Evolutionary conservation across 2,888 invertebrate genomes (phyloP).

Genomic region (Drosophila mulleri): DNA sequence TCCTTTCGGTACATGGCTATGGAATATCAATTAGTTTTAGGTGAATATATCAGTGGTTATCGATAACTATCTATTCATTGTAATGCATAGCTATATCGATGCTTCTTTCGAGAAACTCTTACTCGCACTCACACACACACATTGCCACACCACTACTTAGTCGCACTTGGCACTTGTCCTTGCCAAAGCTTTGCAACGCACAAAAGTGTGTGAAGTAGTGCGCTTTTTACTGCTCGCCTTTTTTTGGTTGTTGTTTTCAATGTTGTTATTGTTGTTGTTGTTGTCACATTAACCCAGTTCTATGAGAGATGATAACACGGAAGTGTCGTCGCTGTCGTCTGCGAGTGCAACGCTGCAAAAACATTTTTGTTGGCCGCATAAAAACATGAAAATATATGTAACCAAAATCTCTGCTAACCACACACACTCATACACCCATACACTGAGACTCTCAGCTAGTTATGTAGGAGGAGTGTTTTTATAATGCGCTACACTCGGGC

Average conservation of each 20-base stretch:
- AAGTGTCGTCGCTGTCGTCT: conserved; percentile 64
- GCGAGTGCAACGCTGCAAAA: conserved; percentile 52
- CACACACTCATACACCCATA: conserved; percentile 30
- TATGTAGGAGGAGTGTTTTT: conserved; percentile 34
- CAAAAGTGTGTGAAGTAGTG: conserved; percentile 27
- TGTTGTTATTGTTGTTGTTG: conserved; percentile 21
- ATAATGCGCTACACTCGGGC: conserved; percentile 28
- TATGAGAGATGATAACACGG: conserved; percentile 65
- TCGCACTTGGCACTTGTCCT: conserved; percentile 13
- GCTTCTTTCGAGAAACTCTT: too few species aligned
- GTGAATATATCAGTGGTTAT: too few species aligned
- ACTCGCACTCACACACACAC: background rate
- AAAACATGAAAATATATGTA: conserved; percentile 68
- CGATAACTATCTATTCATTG: too few species aligned
- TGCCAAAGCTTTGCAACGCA: conserved; percentile 24
- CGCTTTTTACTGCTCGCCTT: conserved; percentile 18
- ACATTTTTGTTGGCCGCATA: conserved; percentile 59
- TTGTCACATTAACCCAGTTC: conserved; percentile 74
- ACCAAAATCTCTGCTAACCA: conserved; percentile 39
- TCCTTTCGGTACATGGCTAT: too few species aligned
- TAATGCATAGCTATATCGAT: too few species aligned
- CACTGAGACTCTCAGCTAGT: conserved; percentile 13
- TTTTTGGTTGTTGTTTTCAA: conserved; percentile 23
- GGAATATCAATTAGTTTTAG: too few species aligned
- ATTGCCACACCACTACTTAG: background rate